Percentiles rank a stretch among this genome's conserved stretches.
These are phyloP conservation scores for Dicentrarchus labrax DNA, from an alignment of 2,113 vertebrate species.

Conservation along the genomic window DNA sequence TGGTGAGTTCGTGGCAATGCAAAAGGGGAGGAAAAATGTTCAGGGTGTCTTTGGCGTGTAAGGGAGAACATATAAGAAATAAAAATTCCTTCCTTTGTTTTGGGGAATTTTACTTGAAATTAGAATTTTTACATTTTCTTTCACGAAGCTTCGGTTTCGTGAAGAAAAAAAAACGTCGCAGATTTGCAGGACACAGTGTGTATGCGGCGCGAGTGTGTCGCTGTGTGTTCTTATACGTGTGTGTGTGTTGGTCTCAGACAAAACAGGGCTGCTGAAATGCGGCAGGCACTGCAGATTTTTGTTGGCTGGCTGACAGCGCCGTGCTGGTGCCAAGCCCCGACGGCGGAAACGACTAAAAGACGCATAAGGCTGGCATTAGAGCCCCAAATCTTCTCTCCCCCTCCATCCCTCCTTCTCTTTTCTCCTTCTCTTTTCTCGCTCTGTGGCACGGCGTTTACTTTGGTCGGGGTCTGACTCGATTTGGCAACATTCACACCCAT, in stretches of 20 bases:
- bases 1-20: neutral
- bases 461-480: constrained; percentile 82
- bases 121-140: neutral
- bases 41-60: neutral
- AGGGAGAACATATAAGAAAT: neutral
- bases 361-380: constrained; percentile 94
- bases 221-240: constrained; percentile 15
- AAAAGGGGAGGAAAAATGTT: neutral
- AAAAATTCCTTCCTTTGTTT: neutral
- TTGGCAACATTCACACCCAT: constrained; percentile 66
- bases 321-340: constrained; percentile 94
- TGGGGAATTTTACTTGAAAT: constrained; percentile 6
- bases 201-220: constrained; percentile 1
- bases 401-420: constrained; percentile 58
- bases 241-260: constrained; percentile 87
- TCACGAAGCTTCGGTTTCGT: constrained; percentile 18
- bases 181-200: constrained; percentile 18
- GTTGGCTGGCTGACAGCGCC: constrained; percentile 93
- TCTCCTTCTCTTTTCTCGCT: constrained; percentile 77
- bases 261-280: constrained; percentile 91
- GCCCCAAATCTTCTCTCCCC: constrained; percentile 87
- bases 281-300: constrained; percentile 97
- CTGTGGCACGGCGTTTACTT: constrained; percentile 77
- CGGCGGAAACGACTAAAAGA: constrained; percentile 95
- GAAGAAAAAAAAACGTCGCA: constrained; percentile 1